phyloP scores from a whole-genome alignment of 2,888 invertebrate species.

The Subacronicta megacephala region DNA sequence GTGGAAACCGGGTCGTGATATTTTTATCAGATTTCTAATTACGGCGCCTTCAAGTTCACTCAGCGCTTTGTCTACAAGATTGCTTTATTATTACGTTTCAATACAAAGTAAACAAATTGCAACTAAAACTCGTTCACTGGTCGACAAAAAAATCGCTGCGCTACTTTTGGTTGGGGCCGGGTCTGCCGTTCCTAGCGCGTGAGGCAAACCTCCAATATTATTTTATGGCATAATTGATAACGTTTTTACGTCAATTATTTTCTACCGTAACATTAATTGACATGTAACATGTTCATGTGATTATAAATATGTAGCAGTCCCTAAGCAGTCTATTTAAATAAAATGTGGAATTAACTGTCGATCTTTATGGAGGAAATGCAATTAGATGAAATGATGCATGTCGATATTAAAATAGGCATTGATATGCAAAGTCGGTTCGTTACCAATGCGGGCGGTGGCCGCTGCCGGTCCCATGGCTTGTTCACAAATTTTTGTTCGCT shows the following conservation, averaged over 20 bases:
- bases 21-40: slow-evolving; percentile 72
- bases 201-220: slow-evolving; percentile 73
- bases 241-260: slow-evolving; percentile 85
- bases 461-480: slow-evolving; percentile 79
- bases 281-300: slow-evolving; percentile 75
- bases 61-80: slow-evolving; percentile 52
- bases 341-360: slow-evolving; percentile 62
- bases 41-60: slow-evolving; percentile 64
- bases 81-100: slow-evolving; percentile 66
- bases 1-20: slow-evolving; percentile 72
- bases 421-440: slow-evolving; percentile 85
- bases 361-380: slow-evolving; percentile 81
- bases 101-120: slow-evolving; percentile 67
- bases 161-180: slow-evolving; percentile 67
- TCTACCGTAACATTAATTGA: slow-evolving; percentile 79
- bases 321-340: slow-evolving; percentile 55
- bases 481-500: slow-evolving; percentile 82
- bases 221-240: slow-evolving; percentile 77
- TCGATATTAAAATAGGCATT: slow-evolving; percentile 87
- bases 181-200: slow-evolving; percentile 65
- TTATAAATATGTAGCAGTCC: slow-evolving; percentile 77
- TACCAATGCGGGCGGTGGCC: slow-evolving; percentile 77
- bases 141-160: slow-evolving; percentile 63
- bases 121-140: slow-evolving; percentile 54
- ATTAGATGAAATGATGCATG: slow-evolving; percentile 88